Evolutionary conservation across 2,113 vertebrate genomes (phyloP).

Genomic region (Thermophis baileyi): DNA sequence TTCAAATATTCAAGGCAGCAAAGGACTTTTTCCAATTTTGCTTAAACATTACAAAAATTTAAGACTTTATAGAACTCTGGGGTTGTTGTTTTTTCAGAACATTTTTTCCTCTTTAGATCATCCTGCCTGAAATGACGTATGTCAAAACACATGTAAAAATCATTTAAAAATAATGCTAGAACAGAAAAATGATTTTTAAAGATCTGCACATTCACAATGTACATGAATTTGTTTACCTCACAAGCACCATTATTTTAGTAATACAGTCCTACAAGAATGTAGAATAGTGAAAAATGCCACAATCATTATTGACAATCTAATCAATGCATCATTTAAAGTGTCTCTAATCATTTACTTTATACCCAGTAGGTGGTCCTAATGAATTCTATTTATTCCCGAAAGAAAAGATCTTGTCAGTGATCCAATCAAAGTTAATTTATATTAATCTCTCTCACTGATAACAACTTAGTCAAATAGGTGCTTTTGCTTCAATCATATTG

Average conservation of each 20-base stretch:
- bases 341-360: slow-evolving; percentile 1
- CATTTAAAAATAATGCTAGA: neutral
- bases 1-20: neutral
- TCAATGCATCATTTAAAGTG: neutral
- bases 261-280: neutral
- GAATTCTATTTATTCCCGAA: neutral
- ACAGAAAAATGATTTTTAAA: neutral
- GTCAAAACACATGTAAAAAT: neutral
- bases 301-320: neutral
- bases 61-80: neutral
- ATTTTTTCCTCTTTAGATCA: neutral
- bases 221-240: neutral
- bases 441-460: neutral
- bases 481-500: slow-evolving; percentile 16
- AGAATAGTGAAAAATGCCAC: neutral
- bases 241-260: neutral
- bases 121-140: neutral
- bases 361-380: neutral
- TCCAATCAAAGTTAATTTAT: neutral
- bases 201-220: neutral
- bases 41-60: neutral
- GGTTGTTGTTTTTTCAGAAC: neutral
- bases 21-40: neutral
- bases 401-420: neutral
- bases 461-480: neutral